These are phyloP conservation scores for Turdus rufiventris DNA, from an alignment of 2,113 vertebrate species.

Conservation along the genomic window DNA sequence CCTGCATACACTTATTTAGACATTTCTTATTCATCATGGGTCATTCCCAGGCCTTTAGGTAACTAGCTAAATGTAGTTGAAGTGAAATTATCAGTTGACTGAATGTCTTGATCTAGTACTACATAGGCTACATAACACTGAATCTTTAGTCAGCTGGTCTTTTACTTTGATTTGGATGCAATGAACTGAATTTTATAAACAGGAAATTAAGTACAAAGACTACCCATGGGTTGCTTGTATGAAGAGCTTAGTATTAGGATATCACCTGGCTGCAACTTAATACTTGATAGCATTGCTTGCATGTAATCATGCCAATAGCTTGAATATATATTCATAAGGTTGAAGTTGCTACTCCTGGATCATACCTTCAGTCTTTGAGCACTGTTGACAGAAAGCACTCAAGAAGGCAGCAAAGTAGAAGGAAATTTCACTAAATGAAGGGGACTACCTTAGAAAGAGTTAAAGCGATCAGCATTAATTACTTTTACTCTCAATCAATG, in stretches of 20 bases:
- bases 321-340: neutral
- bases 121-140: neutral
- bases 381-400: neutral
- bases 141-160: neutral
- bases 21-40: neutral
- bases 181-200: neutral
- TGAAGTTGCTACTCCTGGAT: neutral
- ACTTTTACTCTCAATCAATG: neutral
- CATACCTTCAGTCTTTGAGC: neutral
- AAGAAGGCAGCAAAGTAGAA: neutral
- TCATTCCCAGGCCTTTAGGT: neutral
- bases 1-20: neutral
- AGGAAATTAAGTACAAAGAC: neutral
- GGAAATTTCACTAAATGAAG: neutral
- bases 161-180: neutral
- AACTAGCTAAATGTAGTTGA: neutral
- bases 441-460: neutral
- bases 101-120: neutral
- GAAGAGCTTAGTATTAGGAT: neutral
- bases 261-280: neutral
- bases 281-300: neutral
- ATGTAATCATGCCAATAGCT: neutral
- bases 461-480: neutral
- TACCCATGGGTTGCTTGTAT: neutral
- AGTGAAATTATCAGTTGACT: neutral